A percentile compares a stretch with the other conserved stretches of the same genome.
Conservation (phyloP, 2,888 invertebrate species). For the Cheilosia vulpina region DNA sequence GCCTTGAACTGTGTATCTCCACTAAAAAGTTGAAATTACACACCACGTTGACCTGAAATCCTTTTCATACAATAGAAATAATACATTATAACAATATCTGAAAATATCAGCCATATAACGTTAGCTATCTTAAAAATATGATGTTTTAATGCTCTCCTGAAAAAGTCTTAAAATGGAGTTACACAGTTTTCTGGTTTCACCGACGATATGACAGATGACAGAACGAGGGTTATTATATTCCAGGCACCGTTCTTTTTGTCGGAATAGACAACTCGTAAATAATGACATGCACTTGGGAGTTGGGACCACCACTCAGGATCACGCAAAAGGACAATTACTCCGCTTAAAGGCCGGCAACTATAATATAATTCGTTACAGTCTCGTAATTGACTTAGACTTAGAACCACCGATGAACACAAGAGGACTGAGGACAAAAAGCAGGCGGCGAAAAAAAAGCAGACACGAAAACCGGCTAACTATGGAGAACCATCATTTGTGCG, state of each 20-base stretch:
- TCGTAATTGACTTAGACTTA: constrained; percentile 26
- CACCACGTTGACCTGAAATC: too few species aligned
- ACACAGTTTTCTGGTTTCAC: too few species aligned
- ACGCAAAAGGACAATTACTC: constrained; percentile 5
- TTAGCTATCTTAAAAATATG: too few species aligned
- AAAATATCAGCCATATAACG: too few species aligned
- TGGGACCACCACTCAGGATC: neutral
- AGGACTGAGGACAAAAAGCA: constrained; percentile 23
- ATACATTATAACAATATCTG: too few species aligned
- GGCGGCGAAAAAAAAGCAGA: neutral
- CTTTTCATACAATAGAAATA: too few species aligned
- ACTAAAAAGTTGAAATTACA: too few species aligned
- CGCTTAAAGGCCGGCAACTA: constrained; percentile 1
- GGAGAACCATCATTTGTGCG: constrained; percentile 36
- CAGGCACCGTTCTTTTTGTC: neutral
- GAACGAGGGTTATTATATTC: constrained; percentile 40
- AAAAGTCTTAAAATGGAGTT: too few species aligned
- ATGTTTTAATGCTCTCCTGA: too few species aligned
- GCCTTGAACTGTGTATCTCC: too few species aligned
- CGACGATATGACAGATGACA: constrained; percentile 12
- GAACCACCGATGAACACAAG: constrained; percentile 31
- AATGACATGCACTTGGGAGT: constrained; percentile 19
- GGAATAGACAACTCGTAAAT: neutral
- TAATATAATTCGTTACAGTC: neutral
- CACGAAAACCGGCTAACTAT: constrained; percentile 37